A percentile compares a stretch with the other conserved stretches of the same genome.
Evolutionary conservation across 2,888 invertebrate genomes (phyloP).

Genomic region (Oscheius sp.): DNA sequence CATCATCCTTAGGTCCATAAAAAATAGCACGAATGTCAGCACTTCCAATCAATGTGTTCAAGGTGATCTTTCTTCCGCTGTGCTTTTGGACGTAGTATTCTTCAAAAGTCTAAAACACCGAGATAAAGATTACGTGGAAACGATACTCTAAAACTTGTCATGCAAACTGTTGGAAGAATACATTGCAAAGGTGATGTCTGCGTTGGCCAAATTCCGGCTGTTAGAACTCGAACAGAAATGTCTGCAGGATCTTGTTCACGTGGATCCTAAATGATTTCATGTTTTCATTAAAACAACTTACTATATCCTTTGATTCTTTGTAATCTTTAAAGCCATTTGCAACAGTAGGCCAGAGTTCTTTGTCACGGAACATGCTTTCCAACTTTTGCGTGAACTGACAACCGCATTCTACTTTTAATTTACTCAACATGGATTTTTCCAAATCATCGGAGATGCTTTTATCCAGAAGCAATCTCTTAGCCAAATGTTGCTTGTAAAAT

Average conservation of each 20-base stretch:
- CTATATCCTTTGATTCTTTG: slow-evolving; percentile 9
- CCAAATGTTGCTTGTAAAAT: slow-evolving; percentile 99
- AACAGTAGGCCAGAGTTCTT: slow-evolving; percentile 98
- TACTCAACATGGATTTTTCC: slow-evolving; percentile 99
- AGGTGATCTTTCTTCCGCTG: slow-evolving; percentile 93
- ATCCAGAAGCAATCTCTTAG: slow-evolving; percentile 94
- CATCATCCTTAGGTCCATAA: slow-evolving; percentile 75
- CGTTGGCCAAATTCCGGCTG: slow-evolving; percentile 98
- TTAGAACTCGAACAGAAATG: slow-evolving; percentile 93
- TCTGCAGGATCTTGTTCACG: slow-evolving; percentile 77
- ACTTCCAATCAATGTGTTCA: slow-evolving; percentile 96
- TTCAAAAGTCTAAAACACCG: slow-evolving; percentile 43
- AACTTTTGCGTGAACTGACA: slow-evolving; percentile 99
- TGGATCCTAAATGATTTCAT: neutral
- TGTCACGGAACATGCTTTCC: slow-evolving; percentile 90
- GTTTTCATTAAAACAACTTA: neutral
- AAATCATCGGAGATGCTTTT: slow-evolving; percentile 99
- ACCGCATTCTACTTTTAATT: slow-evolving; percentile 89
- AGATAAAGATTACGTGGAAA: neutral
- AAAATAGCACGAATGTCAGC: slow-evolving; percentile 97
- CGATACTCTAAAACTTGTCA: slow-evolving; percentile 86
- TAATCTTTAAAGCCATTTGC: slow-evolving; percentile 92
- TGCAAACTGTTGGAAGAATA: slow-evolving; percentile 90
- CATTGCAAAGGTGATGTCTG: slow-evolving; percentile 89
- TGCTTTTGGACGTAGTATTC: slow-evolving; percentile 94